Percentiles rank a stretch among this genome's conserved stretches.
These are phyloP conservation scores for Ichneumon xanthorius DNA, from an alignment of 2,888 invertebrate species.

Conservation along the genomic window DNA sequence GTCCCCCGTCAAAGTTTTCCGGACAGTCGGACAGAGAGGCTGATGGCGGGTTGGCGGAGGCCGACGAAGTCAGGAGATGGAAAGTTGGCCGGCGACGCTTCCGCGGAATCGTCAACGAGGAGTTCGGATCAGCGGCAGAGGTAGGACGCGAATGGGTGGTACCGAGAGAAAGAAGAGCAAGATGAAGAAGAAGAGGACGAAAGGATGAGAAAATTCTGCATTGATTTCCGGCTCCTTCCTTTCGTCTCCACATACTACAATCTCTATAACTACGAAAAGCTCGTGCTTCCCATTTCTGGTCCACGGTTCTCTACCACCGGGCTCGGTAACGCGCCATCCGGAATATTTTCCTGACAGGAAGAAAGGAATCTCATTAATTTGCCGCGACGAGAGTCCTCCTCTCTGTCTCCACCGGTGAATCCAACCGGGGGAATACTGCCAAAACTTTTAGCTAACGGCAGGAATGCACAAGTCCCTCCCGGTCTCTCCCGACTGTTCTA, in stretches of 20 bases:
- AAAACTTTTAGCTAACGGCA: conserved; percentile 58
- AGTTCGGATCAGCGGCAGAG: conserved; percentile 42
- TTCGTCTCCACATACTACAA: conserved; percentile 46
- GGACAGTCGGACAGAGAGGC: conserved; percentile 47
- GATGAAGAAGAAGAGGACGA: conserved; percentile 23
- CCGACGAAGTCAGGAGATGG: conserved; percentile 16
- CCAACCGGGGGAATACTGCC: conserved; percentile 9
- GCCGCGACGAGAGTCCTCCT: conserved; percentile 69
- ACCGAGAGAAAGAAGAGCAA: conserved; percentile 15
- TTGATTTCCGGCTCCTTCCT: conserved; percentile 48
- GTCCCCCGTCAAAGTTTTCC: conserved; percentile 62
- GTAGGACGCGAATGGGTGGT: conserved; percentile 19
- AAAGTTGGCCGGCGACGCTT: conserved; percentile 61
- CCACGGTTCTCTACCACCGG: conserved; percentile 1
- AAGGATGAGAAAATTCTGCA: conserved; percentile 51
- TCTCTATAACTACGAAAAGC: conserved; percentile 32
- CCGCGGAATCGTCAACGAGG: conserved; percentile 45
- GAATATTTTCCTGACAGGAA: conserved; percentile 80
- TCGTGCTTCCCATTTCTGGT: conserved; percentile 50
- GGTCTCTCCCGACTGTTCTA: background rate
- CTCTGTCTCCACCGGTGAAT: conserved; percentile 65
- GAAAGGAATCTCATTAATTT: conserved; percentile 83
- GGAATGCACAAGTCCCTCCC: conserved; percentile 47
- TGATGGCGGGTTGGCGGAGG: conserved; percentile 13
- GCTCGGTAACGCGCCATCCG: conserved; percentile 67